These are phyloP conservation scores for Cremastinae sp. DNA, from an alignment of 2,888 invertebrate genomes.

Conservation along the genomic window DNA sequence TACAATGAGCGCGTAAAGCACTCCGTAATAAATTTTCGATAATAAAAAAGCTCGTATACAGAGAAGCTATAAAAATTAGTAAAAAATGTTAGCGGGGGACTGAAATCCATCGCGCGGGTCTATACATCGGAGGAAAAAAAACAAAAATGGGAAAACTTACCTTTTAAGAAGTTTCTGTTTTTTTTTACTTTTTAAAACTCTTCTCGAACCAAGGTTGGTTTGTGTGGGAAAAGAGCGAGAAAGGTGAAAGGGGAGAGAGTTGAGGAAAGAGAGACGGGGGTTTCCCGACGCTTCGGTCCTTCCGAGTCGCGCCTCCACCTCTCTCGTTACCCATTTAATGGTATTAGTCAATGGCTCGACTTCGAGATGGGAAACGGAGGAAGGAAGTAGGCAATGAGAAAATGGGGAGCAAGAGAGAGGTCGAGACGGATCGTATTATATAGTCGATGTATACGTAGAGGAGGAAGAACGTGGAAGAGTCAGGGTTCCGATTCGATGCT, in stretches of 20 bases:
- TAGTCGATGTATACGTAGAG: constrained; percentile 11
- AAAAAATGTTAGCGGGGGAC: too few relatives aligned
- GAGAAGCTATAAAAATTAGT: constrained; percentile 27
- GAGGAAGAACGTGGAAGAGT: constrained; percentile 56
- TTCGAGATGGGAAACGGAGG: constrained; percentile 37
- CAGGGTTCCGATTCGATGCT: constrained; percentile 59
- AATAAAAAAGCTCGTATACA: constrained; percentile 2
- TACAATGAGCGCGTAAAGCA: too few relatives aligned
- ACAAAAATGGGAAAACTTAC: constrained; percentile 69
- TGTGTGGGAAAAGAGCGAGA: not conserved
- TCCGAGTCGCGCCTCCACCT: constrained; percentile 35
- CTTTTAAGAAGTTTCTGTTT: constrained; percentile 72
- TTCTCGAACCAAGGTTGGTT: constrained; percentile 2
- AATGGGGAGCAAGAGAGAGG: constrained; percentile 23
- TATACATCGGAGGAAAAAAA: constrained; percentile 52
- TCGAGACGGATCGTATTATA: constrained; percentile 24
- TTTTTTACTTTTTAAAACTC: constrained; percentile 64
- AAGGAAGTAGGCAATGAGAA: constrained; percentile 35
- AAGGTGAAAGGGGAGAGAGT: not conserved
- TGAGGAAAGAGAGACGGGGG: constrained; percentile 2
- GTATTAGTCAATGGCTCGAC: constrained; percentile 60
- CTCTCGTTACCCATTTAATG: constrained; percentile 63
- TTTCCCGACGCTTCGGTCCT: constrained; percentile 40
- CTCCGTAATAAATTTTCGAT: not conserved
- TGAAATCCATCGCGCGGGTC: too few relatives aligned